Evolutionary conservation across 2,113 vertebrate genomes (phyloP).

Genomic region (Melospiza melodia): DNA sequence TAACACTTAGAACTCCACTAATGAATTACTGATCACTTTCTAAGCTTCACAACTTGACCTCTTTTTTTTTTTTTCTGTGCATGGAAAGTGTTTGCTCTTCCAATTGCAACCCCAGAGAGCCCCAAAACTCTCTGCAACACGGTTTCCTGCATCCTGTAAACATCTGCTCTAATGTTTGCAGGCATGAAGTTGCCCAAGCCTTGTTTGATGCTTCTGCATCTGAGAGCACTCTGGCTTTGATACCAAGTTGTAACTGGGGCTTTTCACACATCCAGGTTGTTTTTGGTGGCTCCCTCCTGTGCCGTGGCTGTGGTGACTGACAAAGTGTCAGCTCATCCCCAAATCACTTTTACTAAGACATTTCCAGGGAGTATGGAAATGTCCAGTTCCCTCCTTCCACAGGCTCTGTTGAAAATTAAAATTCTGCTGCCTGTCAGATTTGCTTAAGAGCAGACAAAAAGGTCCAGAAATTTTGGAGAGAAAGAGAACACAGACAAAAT

Average conservation of each 20-base stretch:
- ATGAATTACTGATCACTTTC: constrained; percentile 12
- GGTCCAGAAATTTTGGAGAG: not conserved
- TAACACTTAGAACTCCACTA: not conserved
- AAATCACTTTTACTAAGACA: not conserved
- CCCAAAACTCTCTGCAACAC: fast-evolving
- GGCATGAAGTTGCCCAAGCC: not conserved
- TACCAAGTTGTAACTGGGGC: not conserved
- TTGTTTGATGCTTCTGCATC: not conserved
- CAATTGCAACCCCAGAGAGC: not conserved
- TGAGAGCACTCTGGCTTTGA: not conserved
- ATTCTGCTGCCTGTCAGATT: not conserved
- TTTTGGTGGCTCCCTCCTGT: not conserved
- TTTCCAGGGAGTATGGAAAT: not conserved
- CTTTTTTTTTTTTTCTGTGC: not conserved
- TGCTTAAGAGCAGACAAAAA: not conserved
- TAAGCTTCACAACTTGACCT: not conserved
- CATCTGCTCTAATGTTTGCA: not conserved
- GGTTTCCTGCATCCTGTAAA: not conserved
- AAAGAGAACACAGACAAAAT: not conserved
- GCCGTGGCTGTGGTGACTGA: not conserved
- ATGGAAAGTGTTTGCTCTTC: not conserved
- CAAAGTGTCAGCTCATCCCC: fast-evolving
- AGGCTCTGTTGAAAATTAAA: not conserved
- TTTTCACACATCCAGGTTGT: not conserved
- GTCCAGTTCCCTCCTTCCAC: not conserved